Base-by-base conservation (phyloP, 2,797 vertebrate species). In the Lagocephalus sceleratus region DNA sequence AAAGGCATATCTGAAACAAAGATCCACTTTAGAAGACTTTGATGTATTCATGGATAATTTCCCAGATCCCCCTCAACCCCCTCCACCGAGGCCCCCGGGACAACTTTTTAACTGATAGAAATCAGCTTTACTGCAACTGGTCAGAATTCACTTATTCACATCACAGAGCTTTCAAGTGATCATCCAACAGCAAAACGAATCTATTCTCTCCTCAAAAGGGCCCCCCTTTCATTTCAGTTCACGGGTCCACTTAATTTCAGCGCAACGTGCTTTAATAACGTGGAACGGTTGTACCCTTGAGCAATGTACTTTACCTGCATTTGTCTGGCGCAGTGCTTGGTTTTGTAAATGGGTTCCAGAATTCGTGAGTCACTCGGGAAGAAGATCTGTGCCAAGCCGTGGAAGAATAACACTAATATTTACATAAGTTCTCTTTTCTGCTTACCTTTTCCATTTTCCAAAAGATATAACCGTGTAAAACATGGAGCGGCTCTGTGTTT, bases 131-230 rank as follows among this genome's bases (percentile, higher is more conserved):
- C 81, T 76, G 74, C 76, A 71, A 81, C 79, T 79, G 85, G 88
- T 88, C 86, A 90, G 74, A 87, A 83, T 86, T 70, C 82, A 77
- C 83, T 84, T 80, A 88, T 89, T 88, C 84, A 78, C 68, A 85
- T 87, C 84, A 84, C 78, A 81, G 75, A 61, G 74, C 83, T 87
- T 87, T 89, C 84, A 88, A 81, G 68, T 72, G 80, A 87, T 86
- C 76, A 79, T 88, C 84, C 87, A 91, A 91, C 88, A 90, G 85
- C 80, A 76, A 82, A 85, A 58, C 79, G 75, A 83, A 89, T 90
- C 86, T 89, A 73, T 86, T 86, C 78, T 68, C 57, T 78, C 80
- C 71, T 82, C 73, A 78, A 88, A 78, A 63, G 64, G 69, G 68
- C 60, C 68, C 47, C 62, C 60, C 81, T 85, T 86, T 83, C 79